A percentile compares a stretch with the other conserved stretches of the same genome.
These are phyloP conservation scores for Merluccius polli DNA, from an alignment of 2,797 vertebrate species.

Conservation along the genomic window DNA sequence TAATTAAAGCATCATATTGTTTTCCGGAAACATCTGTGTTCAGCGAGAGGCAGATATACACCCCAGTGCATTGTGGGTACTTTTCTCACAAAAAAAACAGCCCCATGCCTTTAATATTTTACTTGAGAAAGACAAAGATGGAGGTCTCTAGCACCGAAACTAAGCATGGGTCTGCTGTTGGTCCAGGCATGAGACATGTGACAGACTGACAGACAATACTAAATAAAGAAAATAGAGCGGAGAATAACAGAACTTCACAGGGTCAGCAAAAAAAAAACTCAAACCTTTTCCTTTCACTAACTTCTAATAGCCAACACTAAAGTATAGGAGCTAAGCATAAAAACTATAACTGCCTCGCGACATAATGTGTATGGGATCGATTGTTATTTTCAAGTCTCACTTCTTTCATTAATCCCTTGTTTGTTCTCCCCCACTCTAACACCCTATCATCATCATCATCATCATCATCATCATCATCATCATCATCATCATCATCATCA, in stretches of 20 bases:
- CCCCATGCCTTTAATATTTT: neutral
- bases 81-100: neutral
- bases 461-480: neutral
- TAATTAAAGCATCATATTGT: neutral
- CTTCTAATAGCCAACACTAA: no score
- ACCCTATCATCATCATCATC: neutral
- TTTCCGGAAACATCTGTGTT: neutral
- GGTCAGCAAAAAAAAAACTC: no score
- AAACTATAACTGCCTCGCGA: no score
- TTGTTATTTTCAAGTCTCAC: no score
- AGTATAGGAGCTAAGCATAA: neutral
- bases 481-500: neutral
- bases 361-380: no score
- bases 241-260: neutral
- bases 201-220: neutral
- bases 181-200: neutral
- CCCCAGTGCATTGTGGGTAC: neutral
- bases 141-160: neutral
- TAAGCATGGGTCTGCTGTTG: neutral
- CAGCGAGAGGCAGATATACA: neutral
- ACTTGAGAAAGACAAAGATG: neutral
- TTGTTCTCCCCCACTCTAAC: neutral
- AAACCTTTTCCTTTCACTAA: neutral
- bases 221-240: neutral
- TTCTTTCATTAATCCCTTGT: neutral